Evolutionary conservation across 2,888 invertebrate genomes (phyloP), one percentile per base, ranked within the genome.

Genomic region (Alcis repandata): DNA sequence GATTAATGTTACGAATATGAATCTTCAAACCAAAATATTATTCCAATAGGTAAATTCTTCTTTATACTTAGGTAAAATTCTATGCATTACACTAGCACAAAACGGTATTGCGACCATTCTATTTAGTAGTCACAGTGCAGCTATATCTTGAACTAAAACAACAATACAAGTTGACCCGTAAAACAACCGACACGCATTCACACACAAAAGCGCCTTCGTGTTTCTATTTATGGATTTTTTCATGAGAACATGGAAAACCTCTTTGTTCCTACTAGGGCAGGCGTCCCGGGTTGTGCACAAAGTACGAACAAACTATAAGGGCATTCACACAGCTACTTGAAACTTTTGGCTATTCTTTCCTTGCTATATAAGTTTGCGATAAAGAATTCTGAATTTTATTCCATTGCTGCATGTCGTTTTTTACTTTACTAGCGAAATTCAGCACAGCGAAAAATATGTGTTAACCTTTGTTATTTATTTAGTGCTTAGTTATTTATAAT

Each of bases 241-340:
- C 69, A 59, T 67, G 46, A 67, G 62, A 76, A 81, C 80, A 79
- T 71, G 76, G 78, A 77, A 77, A 76, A 70, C 73, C 75, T 77
- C 73, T 82, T 74, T 75, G 73, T 67, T 66, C 63, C 59, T 68
- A 67, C 67, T 59, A 65, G 71, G 70, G 70, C 75, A 72, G 76
- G 70, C 74, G 71, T 73, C 72, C 68, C 41, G 22, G 19, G 53
- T 27, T 13, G 38, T 32, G 22, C 56, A 38, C 17, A 13, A 17
- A 49, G 17, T 49, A 32, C n/a, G 6, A 32, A 1, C 32, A 1
- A n/a, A 10, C 32, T 10, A 6, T 32, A 17, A 33, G 2, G 15
- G 13, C 15, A 3, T 15, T 32, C 1, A 17, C 15, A 3, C n/a
- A n/a, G n/a, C n/a, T n/a, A 32, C 32, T 17, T n/a, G 15, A 32